Percentiles rank a stretch among this genome's conserved stretches.
Conservation (phyloP, 2,113 vertebrate genomes). For the Hoplias malabaricus region DNA sequence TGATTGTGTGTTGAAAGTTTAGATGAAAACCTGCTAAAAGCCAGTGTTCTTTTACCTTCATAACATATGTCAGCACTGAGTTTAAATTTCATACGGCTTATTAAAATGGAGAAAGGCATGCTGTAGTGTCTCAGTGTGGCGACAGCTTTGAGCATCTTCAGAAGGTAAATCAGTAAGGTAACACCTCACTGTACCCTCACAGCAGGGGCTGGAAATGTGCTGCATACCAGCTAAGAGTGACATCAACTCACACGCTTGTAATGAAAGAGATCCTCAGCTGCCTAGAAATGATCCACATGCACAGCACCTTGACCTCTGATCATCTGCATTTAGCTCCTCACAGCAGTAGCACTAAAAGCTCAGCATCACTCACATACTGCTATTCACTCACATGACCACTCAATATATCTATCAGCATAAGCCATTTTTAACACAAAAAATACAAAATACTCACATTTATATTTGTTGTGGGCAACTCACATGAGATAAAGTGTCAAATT, state of each 20-base stretch:
- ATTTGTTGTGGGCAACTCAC: no score
- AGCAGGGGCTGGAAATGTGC: conserved; percentile 14
- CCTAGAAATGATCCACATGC: background rate
- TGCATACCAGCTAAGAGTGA: background rate
- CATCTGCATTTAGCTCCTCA: background rate
- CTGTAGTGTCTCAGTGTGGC: background rate
- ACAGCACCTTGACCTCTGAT: background rate
- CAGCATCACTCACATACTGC: background rate
- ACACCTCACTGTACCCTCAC: conserved; percentile 24
- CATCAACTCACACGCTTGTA: background rate
- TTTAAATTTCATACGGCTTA: conserved; percentile 19
- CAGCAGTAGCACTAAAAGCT: background rate
- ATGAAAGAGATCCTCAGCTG: background rate
- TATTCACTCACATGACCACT: background rate
- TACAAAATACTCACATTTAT: no score
- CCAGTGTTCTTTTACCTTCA: background rate
- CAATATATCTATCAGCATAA: background rate
- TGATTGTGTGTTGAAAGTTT: conserved; percentile 14
- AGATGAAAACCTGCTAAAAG: background rate
- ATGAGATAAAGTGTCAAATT: no score
- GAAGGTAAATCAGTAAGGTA: conserved; percentile 23
- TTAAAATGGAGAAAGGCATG: conserved; percentile 25
- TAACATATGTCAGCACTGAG: background rate
- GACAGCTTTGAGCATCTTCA: conserved; percentile 18
- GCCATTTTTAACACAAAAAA: no score